Evolutionary conservation across 1,140 invertebrate genomes (phyloP), one percentile per base, ranked within the genome.

Genomic region (Eupristina koningsbergeri): DNA sequence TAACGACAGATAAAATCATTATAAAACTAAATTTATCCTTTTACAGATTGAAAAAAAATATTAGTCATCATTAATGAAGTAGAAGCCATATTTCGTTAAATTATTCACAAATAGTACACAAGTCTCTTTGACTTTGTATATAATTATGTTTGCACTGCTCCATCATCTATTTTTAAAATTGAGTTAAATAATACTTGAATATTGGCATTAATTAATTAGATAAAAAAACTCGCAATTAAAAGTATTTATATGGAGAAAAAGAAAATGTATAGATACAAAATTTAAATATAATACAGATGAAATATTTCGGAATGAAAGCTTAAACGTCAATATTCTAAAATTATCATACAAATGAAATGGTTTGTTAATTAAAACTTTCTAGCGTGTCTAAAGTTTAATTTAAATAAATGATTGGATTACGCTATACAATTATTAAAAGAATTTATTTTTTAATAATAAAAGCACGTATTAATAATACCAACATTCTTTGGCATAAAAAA

Each of bases 241-340:
- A 8, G 15, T 64, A 74, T 74, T 8, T 74, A 41, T 47, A 11
- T 31, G 34, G 19, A 22, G 19, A 26, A 17, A 41, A 78, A n/a
- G 8, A 69, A 80, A 17, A 22, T 71, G 71, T 71, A 80, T 53
- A 80, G 73, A 71, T 71, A 71, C 19, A 45, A 53, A 17, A 63
- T 22, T 71, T 81, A 64, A 75, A 81, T 75, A 73, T 74, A 53
- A 71, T 75, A n/a, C 80, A 47, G 71, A 45, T 39, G 36, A 19
- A 81, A 26, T 34, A 29, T 36, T 81, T 15, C 53, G 39, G 74
- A 81, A 58, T 45, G 29, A 75, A 47, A 53, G 34, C 34, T 53
- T 39, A 71, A 50, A 50, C 22, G 71, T 74, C 53, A 34, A 81
- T 63, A 11, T 81, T 58, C 50, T 36, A 80, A 80, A 53, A 58